A percentile compares a stretch with the other conserved stretches of the same genome.
These are phyloP conservation scores for Stictocephala bisonia DNA, from an alignment of 2,888 invertebrate genomes.

Conservation along the genomic window DNA sequence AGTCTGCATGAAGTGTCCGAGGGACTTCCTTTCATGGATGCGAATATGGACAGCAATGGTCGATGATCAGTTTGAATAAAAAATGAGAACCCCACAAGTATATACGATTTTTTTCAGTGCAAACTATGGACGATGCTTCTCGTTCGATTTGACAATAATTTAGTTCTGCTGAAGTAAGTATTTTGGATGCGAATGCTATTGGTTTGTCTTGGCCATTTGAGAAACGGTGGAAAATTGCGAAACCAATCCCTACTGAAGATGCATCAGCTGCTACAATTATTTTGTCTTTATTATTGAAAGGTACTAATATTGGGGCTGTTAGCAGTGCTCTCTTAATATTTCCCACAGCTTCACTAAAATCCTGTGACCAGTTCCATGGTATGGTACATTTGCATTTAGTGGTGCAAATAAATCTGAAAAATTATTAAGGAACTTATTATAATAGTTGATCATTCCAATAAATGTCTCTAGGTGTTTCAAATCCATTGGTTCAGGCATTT, in stretches of 20 bases:
- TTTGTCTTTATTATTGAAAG: not conserved
- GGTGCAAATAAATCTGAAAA: constrained; percentile 2
- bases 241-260: not conserved
- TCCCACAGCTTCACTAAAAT: not conserved
- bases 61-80: constrained; percentile 4
- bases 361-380: not conserved
- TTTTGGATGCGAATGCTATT: not conserved
- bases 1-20: constrained; percentile 8
- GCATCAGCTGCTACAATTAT: constrained; percentile 8
- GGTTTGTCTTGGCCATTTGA: not conserved
- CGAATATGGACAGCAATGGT: not conserved
- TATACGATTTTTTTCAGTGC: constrained; percentile 25
- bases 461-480: not conserved
- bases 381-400: not conserved
- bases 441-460: not conserved
- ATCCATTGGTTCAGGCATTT: constrained; percentile 3
- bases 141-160: constrained; percentile 2
- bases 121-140: constrained; percentile 11
- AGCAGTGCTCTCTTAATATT: not conserved
- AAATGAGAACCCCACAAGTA: constrained; percentile 13
- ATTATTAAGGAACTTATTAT: not conserved
- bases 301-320: not conserved
- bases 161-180: not conserved
- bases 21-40: not conserved
- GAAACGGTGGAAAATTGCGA: not conserved